phyloP scores from a whole-genome alignment of 2,888 invertebrate species.

The Hyposoter didymator region DNA sequence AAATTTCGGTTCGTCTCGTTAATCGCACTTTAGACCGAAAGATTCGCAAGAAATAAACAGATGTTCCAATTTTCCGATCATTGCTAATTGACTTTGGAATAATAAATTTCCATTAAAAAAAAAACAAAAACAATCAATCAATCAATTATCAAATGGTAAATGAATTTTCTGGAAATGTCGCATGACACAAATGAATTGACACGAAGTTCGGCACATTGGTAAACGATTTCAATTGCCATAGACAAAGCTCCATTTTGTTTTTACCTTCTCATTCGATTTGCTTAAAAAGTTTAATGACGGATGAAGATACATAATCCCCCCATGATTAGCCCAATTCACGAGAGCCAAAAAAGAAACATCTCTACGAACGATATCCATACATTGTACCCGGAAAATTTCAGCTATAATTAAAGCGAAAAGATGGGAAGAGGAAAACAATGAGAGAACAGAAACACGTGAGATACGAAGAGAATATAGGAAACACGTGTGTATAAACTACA shows the following conservation, averaged over 20 bases:
- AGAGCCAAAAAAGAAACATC: background rate
- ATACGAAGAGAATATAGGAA: background rate
- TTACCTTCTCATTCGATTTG: background rate
- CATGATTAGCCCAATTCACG: background rate
- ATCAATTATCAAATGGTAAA: background rate
- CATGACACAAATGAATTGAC: background rate
- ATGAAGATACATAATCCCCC: background rate
- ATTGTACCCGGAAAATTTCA: background rate
- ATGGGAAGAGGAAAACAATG: background rate
- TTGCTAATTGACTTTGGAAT: background rate
- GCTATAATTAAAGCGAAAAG: background rate
- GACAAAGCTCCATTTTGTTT: background rate
- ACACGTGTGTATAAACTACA: constrained; percentile 25
- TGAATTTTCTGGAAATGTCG: background rate
- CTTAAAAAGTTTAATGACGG: background rate
- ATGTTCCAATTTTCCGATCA: background rate
- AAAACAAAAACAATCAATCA: background rate
- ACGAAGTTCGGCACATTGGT: background rate
- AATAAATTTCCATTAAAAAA: background rate
- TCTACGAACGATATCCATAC: background rate
- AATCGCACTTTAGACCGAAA: background rate
- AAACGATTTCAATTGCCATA: background rate
- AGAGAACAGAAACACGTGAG: background rate
- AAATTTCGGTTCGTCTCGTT: background rate
- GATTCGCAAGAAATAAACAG: background rate